Conservation (phyloP, 1,140 invertebrate genomes). For the Phocides pigmalion region DNA sequence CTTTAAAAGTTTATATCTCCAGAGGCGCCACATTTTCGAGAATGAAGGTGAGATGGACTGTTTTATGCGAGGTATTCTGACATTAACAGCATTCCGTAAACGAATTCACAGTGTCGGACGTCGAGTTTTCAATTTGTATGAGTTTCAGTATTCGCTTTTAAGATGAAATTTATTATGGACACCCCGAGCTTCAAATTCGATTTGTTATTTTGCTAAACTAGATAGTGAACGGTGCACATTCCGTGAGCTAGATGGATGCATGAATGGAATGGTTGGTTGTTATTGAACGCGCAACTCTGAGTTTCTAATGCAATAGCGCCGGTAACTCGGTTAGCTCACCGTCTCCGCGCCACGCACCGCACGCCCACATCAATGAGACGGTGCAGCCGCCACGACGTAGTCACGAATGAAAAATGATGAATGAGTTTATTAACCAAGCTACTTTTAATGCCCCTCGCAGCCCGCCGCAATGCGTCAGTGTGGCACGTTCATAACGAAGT, state of each 20-base stretch:
- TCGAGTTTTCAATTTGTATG: too few species aligned
- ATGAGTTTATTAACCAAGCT: conserved; percentile 67
- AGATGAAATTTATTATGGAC: too few species aligned
- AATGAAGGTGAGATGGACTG: too few species aligned
- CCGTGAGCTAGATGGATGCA: conserved; percentile 48
- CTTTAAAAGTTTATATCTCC: too few species aligned
- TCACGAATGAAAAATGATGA: conserved; percentile 59
- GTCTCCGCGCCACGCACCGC: conserved; percentile 24
- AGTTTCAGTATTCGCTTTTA: too few species aligned
- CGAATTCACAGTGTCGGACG: too few species aligned
- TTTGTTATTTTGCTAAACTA: background rate
- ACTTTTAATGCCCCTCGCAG: conserved; percentile 45
- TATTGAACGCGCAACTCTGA: conserved; percentile 59
- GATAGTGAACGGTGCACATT: conserved; percentile 51
- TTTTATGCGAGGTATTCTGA: too few species aligned
- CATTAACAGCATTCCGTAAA: too few species aligned
- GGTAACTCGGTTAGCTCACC: conserved; percentile 45
- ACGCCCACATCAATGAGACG: conserved; percentile 42
- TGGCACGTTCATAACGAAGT: conserved; percentile 2
- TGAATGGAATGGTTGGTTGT: conserved; percentile 63
- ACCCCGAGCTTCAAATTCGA: too few species aligned
- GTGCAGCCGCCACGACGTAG: conserved; percentile 35
- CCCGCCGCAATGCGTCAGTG: conserved; percentile 50
- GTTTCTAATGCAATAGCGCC: conserved; percentile 64
- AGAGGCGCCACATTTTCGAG: too few species aligned